Conservation (phyloP, 2,797 vertebrate species). For the Catostomus latipinnis region DNA sequence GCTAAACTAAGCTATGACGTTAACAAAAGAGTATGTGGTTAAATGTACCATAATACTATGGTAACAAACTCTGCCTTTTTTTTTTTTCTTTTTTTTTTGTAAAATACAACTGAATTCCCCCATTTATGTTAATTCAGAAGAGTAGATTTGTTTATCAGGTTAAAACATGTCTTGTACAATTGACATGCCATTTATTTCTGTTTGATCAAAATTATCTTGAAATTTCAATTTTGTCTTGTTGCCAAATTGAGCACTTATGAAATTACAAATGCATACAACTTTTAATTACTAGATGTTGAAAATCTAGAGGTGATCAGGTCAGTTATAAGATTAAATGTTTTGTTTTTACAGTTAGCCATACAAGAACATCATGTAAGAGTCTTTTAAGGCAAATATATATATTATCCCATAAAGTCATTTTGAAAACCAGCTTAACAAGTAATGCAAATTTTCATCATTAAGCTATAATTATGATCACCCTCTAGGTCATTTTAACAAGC, state of each 20-base stretch:
- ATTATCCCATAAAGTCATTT: not conserved
- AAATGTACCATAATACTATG: conserved; percentile 9
- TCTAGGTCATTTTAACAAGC: not conserved
- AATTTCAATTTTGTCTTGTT: conserved; percentile 10
- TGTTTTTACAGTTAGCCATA: conserved; percentile 2
- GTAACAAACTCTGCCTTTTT: conserved; percentile 9
- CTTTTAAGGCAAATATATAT: not conserved
- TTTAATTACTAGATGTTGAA: conserved; percentile 12
- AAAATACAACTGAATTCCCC: not conserved
- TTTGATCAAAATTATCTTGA: conserved; percentile 10
- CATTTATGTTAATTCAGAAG: not conserved
- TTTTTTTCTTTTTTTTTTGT: not conserved
- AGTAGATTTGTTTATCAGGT: not conserved
- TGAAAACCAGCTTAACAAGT: not conserved
- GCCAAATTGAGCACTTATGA: conserved; percentile 52
- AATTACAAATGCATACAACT: not conserved
- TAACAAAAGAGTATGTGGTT: conserved; percentile 31
- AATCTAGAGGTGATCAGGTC: not conserved
- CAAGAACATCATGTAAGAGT: not conserved
- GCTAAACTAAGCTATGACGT: conserved; percentile 47
- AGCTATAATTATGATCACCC: not conserved
- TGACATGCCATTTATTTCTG: not conserved
- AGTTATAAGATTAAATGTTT: not conserved
- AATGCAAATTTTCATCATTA: not conserved
- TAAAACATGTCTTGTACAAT: conserved; percentile 3